Percentiles rank a stretch among this genome's conserved stretches.
phyloP scores from a whole-genome alignment of 2,888 invertebrate species.

The Apamea sordens region DNA sequence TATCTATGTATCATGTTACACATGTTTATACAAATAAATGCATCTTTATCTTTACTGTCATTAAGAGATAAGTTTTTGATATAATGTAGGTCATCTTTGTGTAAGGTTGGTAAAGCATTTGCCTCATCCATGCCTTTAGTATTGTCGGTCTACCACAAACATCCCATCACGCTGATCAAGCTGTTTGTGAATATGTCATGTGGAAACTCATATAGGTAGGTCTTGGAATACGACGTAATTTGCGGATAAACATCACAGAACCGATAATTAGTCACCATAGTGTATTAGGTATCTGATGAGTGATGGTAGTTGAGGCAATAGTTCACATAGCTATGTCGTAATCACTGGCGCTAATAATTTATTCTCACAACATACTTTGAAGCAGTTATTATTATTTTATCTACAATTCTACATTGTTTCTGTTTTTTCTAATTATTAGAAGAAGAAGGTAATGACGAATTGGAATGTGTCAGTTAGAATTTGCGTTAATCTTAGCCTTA shows the following conservation, averaged over 20 bases:
- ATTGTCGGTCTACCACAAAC: not conserved
- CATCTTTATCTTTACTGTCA: too few relatives aligned
- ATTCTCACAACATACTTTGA: conserved; percentile 33
- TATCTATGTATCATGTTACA: too few relatives aligned
- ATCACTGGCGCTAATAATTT: conserved; percentile 50
- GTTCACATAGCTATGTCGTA: conserved; percentile 38
- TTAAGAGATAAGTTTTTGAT: not conserved
- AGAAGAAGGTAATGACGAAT: not conserved
- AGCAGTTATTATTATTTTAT: conserved; percentile 22
- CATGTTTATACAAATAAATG: too few relatives aligned
- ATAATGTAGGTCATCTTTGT: not conserved
- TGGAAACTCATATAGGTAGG: conserved; percentile 17
- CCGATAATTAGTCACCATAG: conserved; percentile 40
- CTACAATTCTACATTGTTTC: not conserved
- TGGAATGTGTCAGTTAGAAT: not conserved
- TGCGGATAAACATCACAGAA: conserved; percentile 31
- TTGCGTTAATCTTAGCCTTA: not conserved
- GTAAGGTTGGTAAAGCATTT: not conserved
- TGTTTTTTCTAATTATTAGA: conserved; percentile 1
- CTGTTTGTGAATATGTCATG: conserved; percentile 5
- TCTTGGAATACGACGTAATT: conserved; percentile 26
- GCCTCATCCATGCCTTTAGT: not conserved
- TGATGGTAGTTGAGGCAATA: conserved; percentile 40
- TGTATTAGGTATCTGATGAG: conserved; percentile 37
- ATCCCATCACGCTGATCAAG: not conserved